Evolutionary conservation across 1,140 invertebrate genomes (phyloP).

Genomic region (Trichoplusia ni): DNA sequence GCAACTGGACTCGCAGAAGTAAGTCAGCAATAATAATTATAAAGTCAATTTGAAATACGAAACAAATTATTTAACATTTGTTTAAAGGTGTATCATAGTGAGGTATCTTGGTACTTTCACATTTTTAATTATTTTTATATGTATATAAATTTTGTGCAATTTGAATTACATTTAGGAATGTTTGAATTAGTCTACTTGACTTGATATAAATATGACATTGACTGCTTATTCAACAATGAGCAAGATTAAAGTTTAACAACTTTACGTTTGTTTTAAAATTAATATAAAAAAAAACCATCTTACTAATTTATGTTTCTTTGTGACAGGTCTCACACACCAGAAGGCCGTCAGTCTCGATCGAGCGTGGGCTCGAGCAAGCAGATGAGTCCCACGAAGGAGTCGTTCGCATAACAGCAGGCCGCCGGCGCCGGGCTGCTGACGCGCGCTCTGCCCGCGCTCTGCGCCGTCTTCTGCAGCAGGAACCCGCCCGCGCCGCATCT

Average conservation of each 20-base stretch:
- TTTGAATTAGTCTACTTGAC: no score
- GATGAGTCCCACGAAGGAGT: constrained; percentile 60
- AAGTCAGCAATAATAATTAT: constrained; percentile 24
- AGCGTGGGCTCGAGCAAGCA: constrained; percentile 43
- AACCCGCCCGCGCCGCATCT: constrained; percentile 49
- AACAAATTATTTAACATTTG: no score
- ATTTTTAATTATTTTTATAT: neutral
- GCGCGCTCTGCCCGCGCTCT: constrained; percentile 64
- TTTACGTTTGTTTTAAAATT: no score
- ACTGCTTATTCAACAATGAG: no score
- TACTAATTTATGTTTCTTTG: neutral
- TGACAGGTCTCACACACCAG: constrained; percentile 63
- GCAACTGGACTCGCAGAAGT: constrained; percentile 78
- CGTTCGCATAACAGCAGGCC: constrained; percentile 66
- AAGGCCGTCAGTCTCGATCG: constrained; percentile 62
- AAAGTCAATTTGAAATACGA: no score
- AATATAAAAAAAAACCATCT: no score
- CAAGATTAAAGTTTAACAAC: no score
- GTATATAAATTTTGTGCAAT: no score
- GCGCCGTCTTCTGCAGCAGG: constrained; percentile 66
- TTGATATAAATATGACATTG: no score
- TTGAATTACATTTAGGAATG: no score
- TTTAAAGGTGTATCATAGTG: no score
- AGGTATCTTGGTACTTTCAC: no score
- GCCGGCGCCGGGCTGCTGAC: constrained; percentile 60